These are phyloP conservation scores for Lethocerus indicus DNA, from an alignment of 1,140 invertebrate species.

Conservation along the genomic window DNA sequence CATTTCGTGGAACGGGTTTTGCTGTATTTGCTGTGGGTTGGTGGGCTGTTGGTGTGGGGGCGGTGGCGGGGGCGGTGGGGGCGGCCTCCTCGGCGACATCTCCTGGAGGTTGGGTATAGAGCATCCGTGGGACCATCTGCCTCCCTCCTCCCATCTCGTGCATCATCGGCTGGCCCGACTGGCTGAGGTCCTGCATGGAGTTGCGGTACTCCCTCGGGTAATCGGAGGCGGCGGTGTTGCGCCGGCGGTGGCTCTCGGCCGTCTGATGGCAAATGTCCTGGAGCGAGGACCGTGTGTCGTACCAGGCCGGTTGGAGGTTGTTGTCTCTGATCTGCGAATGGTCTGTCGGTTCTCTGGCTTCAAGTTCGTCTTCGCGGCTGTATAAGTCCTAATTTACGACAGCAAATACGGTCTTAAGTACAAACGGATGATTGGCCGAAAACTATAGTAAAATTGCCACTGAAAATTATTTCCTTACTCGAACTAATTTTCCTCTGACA, in stretches of 20 bases:
- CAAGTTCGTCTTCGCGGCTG: background rate
- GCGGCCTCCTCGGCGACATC: conserved; percentile 14
- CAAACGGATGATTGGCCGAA: too few relatives aligned
- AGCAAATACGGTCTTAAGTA: too few relatives aligned
- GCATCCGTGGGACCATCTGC: conserved; percentile 38
- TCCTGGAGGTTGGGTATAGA: conserved; percentile 50
- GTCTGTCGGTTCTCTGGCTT: conserved; percentile 55
- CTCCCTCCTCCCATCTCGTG: background rate
- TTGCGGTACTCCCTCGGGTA: conserved; percentile 1
- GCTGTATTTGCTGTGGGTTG: too few relatives aligned
- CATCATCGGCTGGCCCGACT: too few relatives aligned
- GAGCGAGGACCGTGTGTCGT: background rate
- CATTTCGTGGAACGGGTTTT: too few relatives aligned
- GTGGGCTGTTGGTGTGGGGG: too few relatives aligned
- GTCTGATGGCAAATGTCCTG: conserved; percentile 6
- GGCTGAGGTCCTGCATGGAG: conserved; percentile 9
- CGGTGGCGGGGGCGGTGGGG: conserved; percentile 18
- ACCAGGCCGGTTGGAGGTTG: conserved; percentile 24
- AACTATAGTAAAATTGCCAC: too few relatives aligned
- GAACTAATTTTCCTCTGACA: too few relatives aligned
- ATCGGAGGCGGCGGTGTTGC: background rate
- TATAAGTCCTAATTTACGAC: background rate
- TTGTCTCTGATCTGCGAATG: conserved; percentile 54
- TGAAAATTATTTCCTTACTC: too few relatives aligned
- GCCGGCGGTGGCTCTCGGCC: conserved; percentile 15